Base-by-base conservation (phyloP, 2,113 vertebrate species). In the Xenopus borealis region DNA sequence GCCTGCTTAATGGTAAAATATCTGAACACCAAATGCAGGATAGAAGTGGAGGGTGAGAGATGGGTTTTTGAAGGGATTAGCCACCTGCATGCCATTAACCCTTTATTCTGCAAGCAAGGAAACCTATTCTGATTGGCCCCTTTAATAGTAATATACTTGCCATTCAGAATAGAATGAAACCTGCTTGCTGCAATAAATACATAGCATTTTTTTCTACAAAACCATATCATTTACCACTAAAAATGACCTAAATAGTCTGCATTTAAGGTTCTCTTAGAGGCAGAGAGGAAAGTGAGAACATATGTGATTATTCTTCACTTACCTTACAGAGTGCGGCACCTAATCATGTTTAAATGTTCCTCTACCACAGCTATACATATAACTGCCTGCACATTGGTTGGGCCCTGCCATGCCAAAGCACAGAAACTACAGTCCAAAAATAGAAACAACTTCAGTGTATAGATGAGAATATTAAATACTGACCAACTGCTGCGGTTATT, bases 31-130 rank as follows among this genome's bases (percentile, higher is more conserved):
- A 66, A 50, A 45, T 20, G 8, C 9, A 14, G 52, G 45, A 67
- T 44, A 16, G 47, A 55, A n/a, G 57, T 19, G 14, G 17, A 40
- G 4, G 16, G 12, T 33, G 20, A 12, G 72, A 30, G 17, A 64
- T 13, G 71, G 47, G 19, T 1, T 7, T 47, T 3, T 14, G n/a
- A 18, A 14, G 45, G 63, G 58, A 69, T 20, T 27, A n/a, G 45
- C 61, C 23, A 62, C 73, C 73, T 75, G 73, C 73, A 75, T 69
- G 73, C 66, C 73, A 75, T 69, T 75, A 75, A 75, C 66, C 45
- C n/a, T 69, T 27, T 27, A 27, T 8, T 16, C 17, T 47, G 46
- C 17, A 53, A 67, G 30, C 52, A 74, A 75, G 18, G 58, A 40
- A 30, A 30, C 10, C 6, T 67, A 61, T 67, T 74, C 23, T 67